phyloP scores from a whole-genome alignment of 64 coral and sea anemone genomes.

The Platygyra sinensis region DNA sequence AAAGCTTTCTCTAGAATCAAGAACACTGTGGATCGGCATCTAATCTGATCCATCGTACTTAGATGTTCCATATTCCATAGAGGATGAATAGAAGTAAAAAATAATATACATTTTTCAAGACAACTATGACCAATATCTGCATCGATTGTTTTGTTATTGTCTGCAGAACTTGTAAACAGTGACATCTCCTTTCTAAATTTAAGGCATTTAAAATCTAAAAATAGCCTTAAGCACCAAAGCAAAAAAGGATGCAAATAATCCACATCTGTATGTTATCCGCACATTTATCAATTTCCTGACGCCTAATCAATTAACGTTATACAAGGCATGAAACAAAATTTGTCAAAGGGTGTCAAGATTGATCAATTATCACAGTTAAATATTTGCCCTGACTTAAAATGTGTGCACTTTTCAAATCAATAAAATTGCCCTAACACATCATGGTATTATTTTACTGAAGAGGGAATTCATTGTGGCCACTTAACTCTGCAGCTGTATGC shows the following conservation, averaged over 20 bases:
- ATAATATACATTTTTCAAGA: neutral
- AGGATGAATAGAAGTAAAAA: neutral
- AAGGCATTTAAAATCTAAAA: neutral
- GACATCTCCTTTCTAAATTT: neutral
- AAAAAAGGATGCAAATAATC: neutral
- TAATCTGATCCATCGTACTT: neutral
- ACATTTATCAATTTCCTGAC: constrained; percentile 2
- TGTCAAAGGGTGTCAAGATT: neutral
- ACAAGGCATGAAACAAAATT: neutral
- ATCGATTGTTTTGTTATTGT: constrained; percentile 13
- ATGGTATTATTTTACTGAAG: neutral
- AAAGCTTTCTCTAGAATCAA: neutral
- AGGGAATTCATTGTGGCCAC: neutral
- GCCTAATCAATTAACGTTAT: neutral
- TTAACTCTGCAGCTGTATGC: neutral
- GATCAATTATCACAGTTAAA: too few species aligned
- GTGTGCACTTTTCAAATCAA: neutral
- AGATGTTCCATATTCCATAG: neutral
- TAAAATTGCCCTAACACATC: neutral
- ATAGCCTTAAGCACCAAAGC: constrained; percentile 1
- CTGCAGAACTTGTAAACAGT: neutral
- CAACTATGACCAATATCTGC: neutral
- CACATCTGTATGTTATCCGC: neutral
- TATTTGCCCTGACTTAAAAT: neutral
- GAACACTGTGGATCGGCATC: neutral